phyloP scores from a whole-genome alignment of 1,140 invertebrate genomes.

The Elymnias hypermnestra region DNA sequence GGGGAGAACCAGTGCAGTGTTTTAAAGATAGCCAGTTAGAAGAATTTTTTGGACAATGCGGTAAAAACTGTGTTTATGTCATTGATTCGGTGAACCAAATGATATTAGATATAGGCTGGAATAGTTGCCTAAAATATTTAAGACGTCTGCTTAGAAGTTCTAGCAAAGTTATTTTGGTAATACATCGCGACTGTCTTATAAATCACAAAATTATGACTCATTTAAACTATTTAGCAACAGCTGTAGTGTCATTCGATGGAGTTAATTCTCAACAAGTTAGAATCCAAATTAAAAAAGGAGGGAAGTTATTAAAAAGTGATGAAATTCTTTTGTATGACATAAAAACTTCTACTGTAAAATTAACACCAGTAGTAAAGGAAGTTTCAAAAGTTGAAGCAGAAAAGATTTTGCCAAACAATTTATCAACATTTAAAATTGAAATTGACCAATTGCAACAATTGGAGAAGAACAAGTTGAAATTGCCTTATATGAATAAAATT shows the following conservation, averaged over 20 bases:
- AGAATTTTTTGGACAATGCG: conserved; percentile 17
- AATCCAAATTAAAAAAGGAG: conserved; percentile 65
- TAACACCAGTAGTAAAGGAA: conserved; percentile 52
- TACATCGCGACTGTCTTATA: conserved; percentile 72
- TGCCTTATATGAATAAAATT: conserved; percentile 76
- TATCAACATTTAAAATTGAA: conserved; percentile 78
- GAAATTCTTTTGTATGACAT: conserved; percentile 63
- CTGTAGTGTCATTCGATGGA: conserved; percentile 55
- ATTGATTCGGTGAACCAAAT: conserved; percentile 71
- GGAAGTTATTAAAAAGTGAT: conserved; percentile 69
- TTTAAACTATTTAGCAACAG: conserved; percentile 70
- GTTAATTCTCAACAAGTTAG: conserved; percentile 35
- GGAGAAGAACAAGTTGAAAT: conserved; percentile 72
- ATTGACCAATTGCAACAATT: conserved; percentile 75
- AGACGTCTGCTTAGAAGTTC: conserved; percentile 29
- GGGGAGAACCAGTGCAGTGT: conserved; percentile 24
- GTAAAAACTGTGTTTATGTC: conserved; percentile 32
- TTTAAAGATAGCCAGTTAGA: conserved; percentile 34
- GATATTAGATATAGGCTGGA: conserved; percentile 49
- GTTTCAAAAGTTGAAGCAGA: conserved; percentile 45
- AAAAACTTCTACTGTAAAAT: conserved; percentile 42
- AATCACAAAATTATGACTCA: conserved; percentile 55
- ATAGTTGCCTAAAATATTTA: conserved; percentile 37
- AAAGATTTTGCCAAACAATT: conserved; percentile 55
- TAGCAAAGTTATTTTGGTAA: conserved; percentile 63